phyloP scores from a whole-genome alignment of 1,140 invertebrate species.

The Drosophila pruinosa region DNA sequence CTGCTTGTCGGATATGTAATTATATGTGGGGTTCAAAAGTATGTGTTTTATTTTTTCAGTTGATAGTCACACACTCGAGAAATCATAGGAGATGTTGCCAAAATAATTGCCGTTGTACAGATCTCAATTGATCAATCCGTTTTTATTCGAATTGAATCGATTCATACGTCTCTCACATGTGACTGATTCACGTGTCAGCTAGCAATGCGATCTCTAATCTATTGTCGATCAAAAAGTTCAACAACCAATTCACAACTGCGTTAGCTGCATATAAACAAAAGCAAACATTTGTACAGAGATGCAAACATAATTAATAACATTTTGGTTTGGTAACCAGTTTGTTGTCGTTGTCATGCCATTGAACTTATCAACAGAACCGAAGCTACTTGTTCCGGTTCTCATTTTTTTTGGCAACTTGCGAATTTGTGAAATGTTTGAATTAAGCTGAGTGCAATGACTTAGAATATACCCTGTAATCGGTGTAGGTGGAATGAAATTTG shows the following conservation, averaged over 20 bases:
- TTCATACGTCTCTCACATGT: constrained; percentile 13
- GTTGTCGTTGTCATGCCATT: constrained; percentile 2
- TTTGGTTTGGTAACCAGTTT: constrained; percentile 16
- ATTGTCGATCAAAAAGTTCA: background rate
- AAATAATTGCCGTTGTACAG: constrained; percentile 55
- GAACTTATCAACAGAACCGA: constrained; percentile 22
- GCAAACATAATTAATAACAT: constrained; percentile 8
- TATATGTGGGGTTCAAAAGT: constrained; percentile 10
- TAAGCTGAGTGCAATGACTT: background rate
- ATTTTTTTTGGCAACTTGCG: background rate
- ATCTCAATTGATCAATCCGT: background rate
- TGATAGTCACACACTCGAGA: constrained; percentile 45
- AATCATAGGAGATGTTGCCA: constrained; percentile 20
- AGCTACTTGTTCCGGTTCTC: constrained; percentile 11
- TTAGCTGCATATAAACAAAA: background rate
- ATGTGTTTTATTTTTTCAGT: constrained; percentile 39
- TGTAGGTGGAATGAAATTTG: too few relatives aligned
- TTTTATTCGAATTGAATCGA: background rate
- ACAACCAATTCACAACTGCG: background rate
- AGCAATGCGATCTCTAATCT: background rate
- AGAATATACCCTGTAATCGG: background rate
- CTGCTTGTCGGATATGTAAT: constrained; percentile 33
- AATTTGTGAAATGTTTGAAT: background rate
- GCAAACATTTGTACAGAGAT: background rate
- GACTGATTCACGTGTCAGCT: constrained; percentile 10